phyloP scores from a whole-genome alignment of 2,113 vertebrate species.

The Leptodactylus fuscus region DNA sequence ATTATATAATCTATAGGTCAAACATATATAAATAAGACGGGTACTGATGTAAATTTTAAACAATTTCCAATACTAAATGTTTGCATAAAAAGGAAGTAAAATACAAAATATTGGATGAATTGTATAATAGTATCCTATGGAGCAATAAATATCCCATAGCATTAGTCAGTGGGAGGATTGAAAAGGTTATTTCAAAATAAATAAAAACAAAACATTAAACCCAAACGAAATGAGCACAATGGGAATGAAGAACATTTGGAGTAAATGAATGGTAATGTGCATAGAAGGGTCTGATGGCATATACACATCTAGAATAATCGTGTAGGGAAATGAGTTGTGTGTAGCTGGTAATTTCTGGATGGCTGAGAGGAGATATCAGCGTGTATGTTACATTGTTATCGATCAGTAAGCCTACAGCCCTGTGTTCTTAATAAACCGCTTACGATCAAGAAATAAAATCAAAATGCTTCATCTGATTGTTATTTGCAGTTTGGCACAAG shows the following conservation, averaged over 20 bases:
- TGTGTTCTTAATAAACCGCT: slow-evolving; percentile 29
- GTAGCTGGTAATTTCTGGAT: slow-evolving; percentile 18
- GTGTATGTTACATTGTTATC: slow-evolving; percentile 34
- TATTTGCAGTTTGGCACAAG: slow-evolving; percentile 52
- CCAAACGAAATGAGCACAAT: too few relatives aligned
- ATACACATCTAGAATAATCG: not conserved
- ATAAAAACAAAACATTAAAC: not conserved
- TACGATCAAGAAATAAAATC: slow-evolving; percentile 33
- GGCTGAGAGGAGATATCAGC: slow-evolving; percentile 8
- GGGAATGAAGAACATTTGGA: not conserved
- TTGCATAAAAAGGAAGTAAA: too few relatives aligned
- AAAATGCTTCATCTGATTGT: slow-evolving; percentile 53
- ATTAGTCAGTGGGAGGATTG: too few relatives aligned
- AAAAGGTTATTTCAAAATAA: too few relatives aligned
- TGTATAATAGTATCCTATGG: too few relatives aligned
- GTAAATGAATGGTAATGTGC: not conserved
- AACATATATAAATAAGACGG: too few relatives aligned
- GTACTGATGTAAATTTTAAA: too few relatives aligned
- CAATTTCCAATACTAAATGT: too few relatives aligned
- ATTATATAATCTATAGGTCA: too few relatives aligned
- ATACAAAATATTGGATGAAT: too few relatives aligned
- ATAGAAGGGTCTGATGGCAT: not conserved
- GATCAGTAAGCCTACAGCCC: slow-evolving; percentile 29
- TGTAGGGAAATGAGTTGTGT: slow-evolving; percentile 12
- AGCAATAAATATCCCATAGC: too few relatives aligned